Evolutionary conservation across 1,140 invertebrate genomes (phyloP).

Genomic region (Cyclargus thomasi): DNA sequence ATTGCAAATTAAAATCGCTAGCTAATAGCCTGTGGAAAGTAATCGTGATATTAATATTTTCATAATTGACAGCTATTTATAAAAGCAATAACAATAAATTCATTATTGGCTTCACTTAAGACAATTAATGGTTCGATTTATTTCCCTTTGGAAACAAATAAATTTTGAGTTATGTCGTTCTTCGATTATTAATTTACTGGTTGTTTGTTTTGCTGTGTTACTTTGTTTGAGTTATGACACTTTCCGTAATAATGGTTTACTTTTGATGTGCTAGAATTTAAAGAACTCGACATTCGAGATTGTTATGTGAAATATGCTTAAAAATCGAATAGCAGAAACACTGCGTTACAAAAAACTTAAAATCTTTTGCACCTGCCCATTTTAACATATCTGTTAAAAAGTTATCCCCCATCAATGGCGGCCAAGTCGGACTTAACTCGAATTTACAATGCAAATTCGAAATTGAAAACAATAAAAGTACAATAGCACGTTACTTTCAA

Average conservation of each 20-base stretch:
- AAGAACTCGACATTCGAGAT: no score
- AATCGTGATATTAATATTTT: slow-evolving; percentile 1
- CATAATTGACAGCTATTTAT: neutral
- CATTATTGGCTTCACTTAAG: neutral
- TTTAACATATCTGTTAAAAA: neutral
- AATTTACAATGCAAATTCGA: slow-evolving; percentile 5
- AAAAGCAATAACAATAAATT: slow-evolving; percentile 1
- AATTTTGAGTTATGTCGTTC: neutral
- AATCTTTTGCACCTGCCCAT: neutral
- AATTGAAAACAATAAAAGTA: slow-evolving; percentile 14
- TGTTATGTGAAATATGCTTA: no score
- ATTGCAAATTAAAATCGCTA: slow-evolving; percentile 29
- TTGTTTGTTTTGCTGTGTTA: neutral
- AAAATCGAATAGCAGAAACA: no score
- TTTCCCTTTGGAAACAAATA: neutral
- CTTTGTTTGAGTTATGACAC: neutral
- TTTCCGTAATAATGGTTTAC: no score
- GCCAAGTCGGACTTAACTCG: neutral
- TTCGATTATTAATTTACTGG: neutral
- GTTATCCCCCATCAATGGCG: neutral
- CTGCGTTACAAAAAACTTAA: no score
- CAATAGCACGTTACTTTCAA: slow-evolving; percentile 19
- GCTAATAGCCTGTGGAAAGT: slow-evolving; percentile 7
- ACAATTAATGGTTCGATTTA: neutral
- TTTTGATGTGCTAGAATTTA: no score